Base-by-base conservation (phyloP, 2,888 invertebrate species). In the Ormyrus pomaceus region DNA sequence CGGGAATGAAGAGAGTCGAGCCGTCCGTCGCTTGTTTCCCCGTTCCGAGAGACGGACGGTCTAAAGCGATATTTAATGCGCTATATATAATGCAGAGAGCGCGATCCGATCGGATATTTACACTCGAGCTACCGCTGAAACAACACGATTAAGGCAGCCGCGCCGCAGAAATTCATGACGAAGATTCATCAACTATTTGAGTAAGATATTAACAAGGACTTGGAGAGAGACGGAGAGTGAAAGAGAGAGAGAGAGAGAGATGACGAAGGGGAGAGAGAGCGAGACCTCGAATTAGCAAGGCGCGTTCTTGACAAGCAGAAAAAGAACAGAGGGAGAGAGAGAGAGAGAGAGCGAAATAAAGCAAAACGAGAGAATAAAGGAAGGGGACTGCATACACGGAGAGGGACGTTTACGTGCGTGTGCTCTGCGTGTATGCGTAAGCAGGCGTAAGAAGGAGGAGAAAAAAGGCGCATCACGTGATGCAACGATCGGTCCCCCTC, bases 61-160 rank as follows among this genome's bases (percentile, higher is more conserved):
- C 19, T 19, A 19, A 19, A 19, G 19, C 19, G 19, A 19, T 19
- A 19, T 19, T 19, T 19, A 19, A 19, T 19, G 19, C 19, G 19
- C 19, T 19, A 19, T 19, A 19, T 19, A 19, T 19, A 19, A 19
- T 19, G 19, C 19, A 19, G 19, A 19, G 19, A 19, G 19, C 19
- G 19, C 19, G 19, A 70, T 62, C 8, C 13, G 53, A 19, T 53
- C 61, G 80, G 69, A 85, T 85, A 86, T 87, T 86, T 86, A 84
- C 86, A 85, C 85, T 19, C 19, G 19, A 19, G 82, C 3, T 56
- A n/a, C 34, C 8, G 58, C 50, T 6, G 68, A 50, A 19, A 13
- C 51, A 61, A 68, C 51, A 61, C 62, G 59, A 75, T 68, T 59
- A 71, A 78, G 61, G 55, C 19, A 7, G 19, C 70, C 34, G 53